Conservation (phyloP, 92 coral and sea anemone species). For the Parazoanthus atlanticus region DNA sequence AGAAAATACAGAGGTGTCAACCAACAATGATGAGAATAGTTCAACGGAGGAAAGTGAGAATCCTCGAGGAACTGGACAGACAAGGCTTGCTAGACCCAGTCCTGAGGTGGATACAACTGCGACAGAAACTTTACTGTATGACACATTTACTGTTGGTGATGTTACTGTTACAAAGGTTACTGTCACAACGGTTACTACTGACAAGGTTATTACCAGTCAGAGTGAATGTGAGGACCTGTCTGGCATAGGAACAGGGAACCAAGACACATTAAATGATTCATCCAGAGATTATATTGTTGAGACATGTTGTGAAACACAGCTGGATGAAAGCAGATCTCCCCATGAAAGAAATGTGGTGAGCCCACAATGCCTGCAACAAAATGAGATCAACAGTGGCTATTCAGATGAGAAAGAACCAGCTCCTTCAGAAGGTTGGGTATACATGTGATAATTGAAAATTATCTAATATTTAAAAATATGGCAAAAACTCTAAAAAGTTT, state of each 20-base stretch:
- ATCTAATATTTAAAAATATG: too few relatives aligned
- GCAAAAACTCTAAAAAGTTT: too few relatives aligned
- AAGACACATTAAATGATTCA: neutral
- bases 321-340: neutral
- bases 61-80: neutral
- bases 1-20: neutral
- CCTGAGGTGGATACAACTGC: neutral
- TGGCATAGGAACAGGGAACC: neutral
- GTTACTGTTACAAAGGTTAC: neutral
- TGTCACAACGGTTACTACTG: neutral
- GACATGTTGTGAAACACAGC: neutral
- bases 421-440: neutral
- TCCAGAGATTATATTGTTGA: neutral
- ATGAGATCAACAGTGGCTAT: neutral
- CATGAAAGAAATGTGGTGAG: neutral
- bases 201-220: neutral
- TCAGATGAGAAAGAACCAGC: conserved; percentile 1
- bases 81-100: neutral
- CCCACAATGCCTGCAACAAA: neutral
- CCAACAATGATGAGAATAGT: neutral
- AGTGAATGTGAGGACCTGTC: neutral
- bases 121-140: conserved; percentile 5
- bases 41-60: neutral
- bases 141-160: neutral
- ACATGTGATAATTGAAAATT: neutral